These are phyloP conservation scores for Mesorhabditis belari DNA, from an alignment of 2,888 invertebrate species.

Conservation along the genomic window DNA sequence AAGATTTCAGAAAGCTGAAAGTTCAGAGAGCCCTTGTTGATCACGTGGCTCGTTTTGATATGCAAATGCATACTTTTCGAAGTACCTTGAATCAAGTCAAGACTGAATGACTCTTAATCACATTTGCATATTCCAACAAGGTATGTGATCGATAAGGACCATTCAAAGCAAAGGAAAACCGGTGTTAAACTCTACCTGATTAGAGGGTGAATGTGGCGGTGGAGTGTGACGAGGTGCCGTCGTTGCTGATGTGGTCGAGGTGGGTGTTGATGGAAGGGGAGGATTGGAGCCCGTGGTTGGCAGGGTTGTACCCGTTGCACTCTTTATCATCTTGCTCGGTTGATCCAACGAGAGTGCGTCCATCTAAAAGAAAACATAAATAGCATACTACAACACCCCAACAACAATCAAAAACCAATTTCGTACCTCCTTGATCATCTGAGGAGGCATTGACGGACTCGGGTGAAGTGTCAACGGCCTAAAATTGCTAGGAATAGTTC, in stretches of 20 bases:
- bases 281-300: background rate
- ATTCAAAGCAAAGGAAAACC: background rate
- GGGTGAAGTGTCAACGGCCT: conserved; percentile 46
- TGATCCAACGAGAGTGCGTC: background rate
- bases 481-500: conserved; percentile 10
- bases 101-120: too few species aligned
- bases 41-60: too few species aligned
- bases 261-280: conserved; percentile 1
- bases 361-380: too few species aligned
- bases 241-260: conserved; percentile 3
- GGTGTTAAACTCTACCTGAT: background rate
- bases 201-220: conserved; percentile 7
- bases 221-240: background rate
- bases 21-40: too few species aligned
- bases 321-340: conserved; percentile 46
- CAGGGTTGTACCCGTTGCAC: conserved; percentile 37
- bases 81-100: too few species aligned
- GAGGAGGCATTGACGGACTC: conserved; percentile 51
- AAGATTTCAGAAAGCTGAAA: background rate
- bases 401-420: too few species aligned
- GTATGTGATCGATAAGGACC: too few species aligned
- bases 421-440: conserved; percentile 34
- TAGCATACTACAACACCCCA: too few species aligned
- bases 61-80: too few species aligned
- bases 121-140: too few species aligned